A percentile compares a stretch with the other conserved stretches of the same genome.
Conservation (phyloP, 2,797 vertebrate genomes). For the Onychomys arenicola region DNA sequence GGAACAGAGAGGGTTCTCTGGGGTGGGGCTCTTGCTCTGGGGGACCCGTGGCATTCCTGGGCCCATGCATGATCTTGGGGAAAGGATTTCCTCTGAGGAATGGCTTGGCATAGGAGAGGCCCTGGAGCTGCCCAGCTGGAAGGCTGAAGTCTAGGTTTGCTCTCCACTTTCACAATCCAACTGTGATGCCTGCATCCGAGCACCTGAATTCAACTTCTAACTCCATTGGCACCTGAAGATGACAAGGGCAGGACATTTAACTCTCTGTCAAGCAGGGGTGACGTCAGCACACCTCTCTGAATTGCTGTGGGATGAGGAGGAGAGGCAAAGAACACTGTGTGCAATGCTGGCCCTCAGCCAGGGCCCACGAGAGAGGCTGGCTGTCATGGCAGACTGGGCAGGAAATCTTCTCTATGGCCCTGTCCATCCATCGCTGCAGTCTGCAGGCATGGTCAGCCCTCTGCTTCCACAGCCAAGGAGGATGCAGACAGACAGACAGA, state of each 20-base stretch:
- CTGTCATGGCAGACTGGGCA: rapidly evolving
- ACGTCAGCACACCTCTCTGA: rapidly evolving
- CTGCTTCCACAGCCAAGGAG: too few species aligned
- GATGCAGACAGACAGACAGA: not conserved
- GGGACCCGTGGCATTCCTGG: not conserved
- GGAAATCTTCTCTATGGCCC: not conserved
- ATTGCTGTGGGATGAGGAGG: not conserved
- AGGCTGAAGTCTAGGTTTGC: not conserved
- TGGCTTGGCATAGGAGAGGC: not conserved
- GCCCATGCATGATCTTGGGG: not conserved
- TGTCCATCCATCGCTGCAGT: rapidly evolving
- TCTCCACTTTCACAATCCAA: not conserved
- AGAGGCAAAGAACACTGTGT: not conserved
- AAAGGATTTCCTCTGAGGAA: conserved; percentile 13
- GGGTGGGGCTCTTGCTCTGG: not conserved
- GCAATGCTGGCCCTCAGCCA: rapidly evolving
- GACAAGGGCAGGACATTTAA: not conserved
- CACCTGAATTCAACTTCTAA: not conserved
- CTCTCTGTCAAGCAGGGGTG: rapidly evolving
- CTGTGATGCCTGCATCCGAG: rapidly evolving
- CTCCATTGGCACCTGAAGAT: not conserved
- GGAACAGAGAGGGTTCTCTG: not conserved
- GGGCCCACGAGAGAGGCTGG: rapidly evolving
- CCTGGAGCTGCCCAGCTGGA: not conserved
- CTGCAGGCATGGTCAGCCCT: rapidly evolving